phyloP scores from a whole-genome alignment of 2,888 invertebrate genomes.

The Ceriagrion tenellum region DNA sequence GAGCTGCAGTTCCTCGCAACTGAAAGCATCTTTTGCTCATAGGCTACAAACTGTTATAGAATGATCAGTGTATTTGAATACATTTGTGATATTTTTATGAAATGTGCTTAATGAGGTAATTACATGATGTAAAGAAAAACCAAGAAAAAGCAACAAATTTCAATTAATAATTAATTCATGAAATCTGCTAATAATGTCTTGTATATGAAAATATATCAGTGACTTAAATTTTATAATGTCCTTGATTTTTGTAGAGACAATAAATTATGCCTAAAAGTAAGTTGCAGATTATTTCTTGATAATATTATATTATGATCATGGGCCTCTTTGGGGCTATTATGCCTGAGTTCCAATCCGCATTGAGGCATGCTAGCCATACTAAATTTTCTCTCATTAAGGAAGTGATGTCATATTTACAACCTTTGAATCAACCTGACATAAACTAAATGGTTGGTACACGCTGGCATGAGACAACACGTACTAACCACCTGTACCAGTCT shows the following conservation, averaged over 20 bases:
- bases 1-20: conserved; percentile 8
- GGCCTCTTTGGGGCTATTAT: no score
- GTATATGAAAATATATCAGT: neutral
- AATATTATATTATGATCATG: neutral
- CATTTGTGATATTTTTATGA: conserved; percentile 57
- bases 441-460: no score
- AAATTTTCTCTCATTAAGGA: no score
- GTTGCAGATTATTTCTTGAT: neutral
- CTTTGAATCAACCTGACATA: no score
- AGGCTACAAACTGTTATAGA: conserved; percentile 30
- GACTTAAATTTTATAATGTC: conserved; percentile 39
- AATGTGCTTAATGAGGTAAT: conserved; percentile 24
- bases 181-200: conserved; percentile 7
- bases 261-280: neutral
- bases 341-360: no score
- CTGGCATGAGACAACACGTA: no score
- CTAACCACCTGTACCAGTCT: no score
- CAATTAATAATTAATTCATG: neutral
- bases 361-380: no score
- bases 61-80: neutral
- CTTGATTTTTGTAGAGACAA: conserved; percentile 22
- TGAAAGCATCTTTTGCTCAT: neutral
- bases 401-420: no score
- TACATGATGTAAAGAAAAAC: neutral
- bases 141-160: neutral